Evolutionary conservation across 1,140 invertebrate genomes (phyloP), one percentile per base, ranked within the genome.

Genomic region (Gryllus bimaculatus): DNA sequence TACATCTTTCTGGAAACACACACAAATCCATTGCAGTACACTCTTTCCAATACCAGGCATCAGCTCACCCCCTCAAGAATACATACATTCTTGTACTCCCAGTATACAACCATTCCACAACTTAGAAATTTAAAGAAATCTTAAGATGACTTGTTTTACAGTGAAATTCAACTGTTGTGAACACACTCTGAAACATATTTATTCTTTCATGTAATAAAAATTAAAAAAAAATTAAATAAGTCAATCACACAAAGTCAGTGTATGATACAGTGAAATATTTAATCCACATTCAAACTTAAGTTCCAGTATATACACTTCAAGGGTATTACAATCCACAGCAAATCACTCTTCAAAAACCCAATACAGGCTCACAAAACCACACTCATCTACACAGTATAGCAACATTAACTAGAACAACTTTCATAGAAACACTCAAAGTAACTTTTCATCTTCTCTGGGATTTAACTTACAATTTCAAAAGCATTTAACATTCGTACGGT

Each of bases 371-470:
- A 66, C 54, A 66, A 66, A 66, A 66, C 54, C 54, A 66, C 54
- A 66, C 54, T 66, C 54, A 66, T 66, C 54, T 66, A 66, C 54
- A 66, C 54, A 66, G 54, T 13, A 13, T 66, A 66, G 18, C 54
- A 66, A 66, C 54, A 66, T 66, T 66, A 66, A 66, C 54, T 66
- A 66, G 54, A 66, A 66, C 54, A 66, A 66, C 54, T 66, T 66
- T 66, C 54, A 66, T 66, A 66, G 54, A 66, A 66, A 66, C 54
- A 66, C 54, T 3, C 54, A 10, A 66, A 66, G 54, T 39, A 66
- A 66, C 10, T 66, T 66, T 66, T 66, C 54, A 66, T 66, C 10
- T 66, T 18, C 10, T 66, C 54, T 66, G 54, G 54, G 54, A 66
- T 66, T 66, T 13, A 66, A 10, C 54, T 66, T 66, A 13, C 10